These are phyloP conservation scores for Danionella cerebrum DNA, from an alignment of 2,113 vertebrate species.

Conservation along the genomic window DNA sequence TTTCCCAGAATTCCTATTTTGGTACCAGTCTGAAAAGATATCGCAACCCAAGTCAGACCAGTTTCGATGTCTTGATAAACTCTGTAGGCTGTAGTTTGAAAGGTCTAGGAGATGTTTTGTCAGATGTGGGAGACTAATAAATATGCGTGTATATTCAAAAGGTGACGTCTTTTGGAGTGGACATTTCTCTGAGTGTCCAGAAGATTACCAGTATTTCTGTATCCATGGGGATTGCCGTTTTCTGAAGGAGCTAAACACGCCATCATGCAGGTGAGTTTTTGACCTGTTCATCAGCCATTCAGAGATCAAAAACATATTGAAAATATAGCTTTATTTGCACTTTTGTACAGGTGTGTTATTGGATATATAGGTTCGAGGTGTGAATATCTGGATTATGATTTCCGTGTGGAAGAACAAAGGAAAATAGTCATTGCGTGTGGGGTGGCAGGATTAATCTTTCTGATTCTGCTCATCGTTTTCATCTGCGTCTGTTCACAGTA, in stretches of 20 bases:
- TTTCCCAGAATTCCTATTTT: no score
- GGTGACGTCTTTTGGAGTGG: conserved; percentile 48
- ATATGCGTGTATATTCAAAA: conserved; percentile 33
- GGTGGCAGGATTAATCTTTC: conserved; percentile 59
- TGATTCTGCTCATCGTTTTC: conserved; percentile 67
- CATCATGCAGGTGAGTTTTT: conserved; percentile 69
- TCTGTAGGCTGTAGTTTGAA: no score
- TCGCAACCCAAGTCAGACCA: no score
- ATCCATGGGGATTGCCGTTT: conserved; percentile 75
- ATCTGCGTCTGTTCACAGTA: conserved; percentile 73
- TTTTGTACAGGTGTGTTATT: conserved; percentile 61
- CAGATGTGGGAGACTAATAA: no score
- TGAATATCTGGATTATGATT: conserved; percentile 65
- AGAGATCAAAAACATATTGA: not conserved
- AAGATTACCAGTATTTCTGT: conserved; percentile 67
- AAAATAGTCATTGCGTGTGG: conserved; percentile 66
- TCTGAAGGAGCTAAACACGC: conserved; percentile 55
- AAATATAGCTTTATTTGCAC: not conserved
- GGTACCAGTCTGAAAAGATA: no score
- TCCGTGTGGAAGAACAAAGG: conserved; percentile 48
- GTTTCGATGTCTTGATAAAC: no score
- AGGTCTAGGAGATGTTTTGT: no score
- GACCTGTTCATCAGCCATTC: not conserved
- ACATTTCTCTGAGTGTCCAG: conserved; percentile 73
- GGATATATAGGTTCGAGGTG: conserved; percentile 72